Evolutionary conservation across 2,797 vertebrate genomes (phyloP).

Genomic region (Neosilurus hyrtlii): DNA sequence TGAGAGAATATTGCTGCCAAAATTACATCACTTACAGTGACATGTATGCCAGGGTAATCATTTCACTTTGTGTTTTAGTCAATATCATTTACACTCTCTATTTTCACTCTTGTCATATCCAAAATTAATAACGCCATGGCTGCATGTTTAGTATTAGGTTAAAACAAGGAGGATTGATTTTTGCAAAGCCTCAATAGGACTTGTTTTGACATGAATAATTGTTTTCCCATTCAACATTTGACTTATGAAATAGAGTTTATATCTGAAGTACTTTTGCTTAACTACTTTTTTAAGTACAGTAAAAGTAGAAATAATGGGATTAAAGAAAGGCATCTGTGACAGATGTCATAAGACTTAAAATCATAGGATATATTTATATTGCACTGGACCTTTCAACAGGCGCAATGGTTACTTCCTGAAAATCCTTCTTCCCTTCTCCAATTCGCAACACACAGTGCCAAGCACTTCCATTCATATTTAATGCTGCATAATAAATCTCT

Average conservation of each 20-base stretch:
- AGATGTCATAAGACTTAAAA: not conserved
- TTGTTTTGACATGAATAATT: constrained; percentile 38
- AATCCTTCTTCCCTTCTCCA: constrained; percentile 23
- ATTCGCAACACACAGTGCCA: constrained; percentile 55
- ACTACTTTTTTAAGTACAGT: constrained; percentile 2
- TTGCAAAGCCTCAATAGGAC: constrained; percentile 37
- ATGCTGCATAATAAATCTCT: constrained; percentile 71
- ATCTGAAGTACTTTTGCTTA: constrained; percentile 16
- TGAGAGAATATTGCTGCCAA: constrained; percentile 35
- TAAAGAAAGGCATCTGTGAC: not conserved
- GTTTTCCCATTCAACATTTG: not conserved
- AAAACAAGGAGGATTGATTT: constrained; percentile 42
- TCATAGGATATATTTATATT: constrained; percentile 3
- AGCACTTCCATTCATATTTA: constrained; percentile 72
- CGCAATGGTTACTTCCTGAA: constrained; percentile 39
- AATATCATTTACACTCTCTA: constrained; percentile 38
- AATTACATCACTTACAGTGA: constrained; percentile 37
- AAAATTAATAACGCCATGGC: constrained; percentile 38
- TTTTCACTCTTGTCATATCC: constrained; percentile 22
- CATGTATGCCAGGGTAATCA: constrained; percentile 27
- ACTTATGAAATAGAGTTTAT: constrained; percentile 33
- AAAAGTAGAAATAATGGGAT: not conserved
- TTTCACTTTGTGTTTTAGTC: constrained; percentile 42
- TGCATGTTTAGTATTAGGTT: constrained; percentile 34
- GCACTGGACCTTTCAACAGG: constrained; percentile 4